Evolutionary conservation across 2,797 vertebrate species (phyloP).

Genomic region (Phaenicophaeus curvirostris): DNA sequence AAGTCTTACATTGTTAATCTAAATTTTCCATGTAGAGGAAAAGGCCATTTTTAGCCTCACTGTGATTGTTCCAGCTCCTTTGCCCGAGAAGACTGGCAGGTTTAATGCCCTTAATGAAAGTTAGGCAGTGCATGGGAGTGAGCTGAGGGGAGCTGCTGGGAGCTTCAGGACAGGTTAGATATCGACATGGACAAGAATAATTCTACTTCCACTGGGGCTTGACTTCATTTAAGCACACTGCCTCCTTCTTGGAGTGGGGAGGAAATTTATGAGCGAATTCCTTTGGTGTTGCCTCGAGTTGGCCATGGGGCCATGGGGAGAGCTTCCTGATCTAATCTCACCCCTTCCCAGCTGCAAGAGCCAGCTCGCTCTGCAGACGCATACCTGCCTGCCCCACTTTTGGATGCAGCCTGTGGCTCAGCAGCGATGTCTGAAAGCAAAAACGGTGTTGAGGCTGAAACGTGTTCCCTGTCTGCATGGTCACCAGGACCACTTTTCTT

Average conservation of each 20-base stretch:
- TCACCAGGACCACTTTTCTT: accelerated
- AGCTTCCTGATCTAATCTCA: neutral
- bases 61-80: neutral
- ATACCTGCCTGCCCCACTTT: neutral
- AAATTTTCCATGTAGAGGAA: neutral
- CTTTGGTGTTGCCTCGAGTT: neutral
- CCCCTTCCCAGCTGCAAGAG: neutral
- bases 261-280: slow-evolving; percentile 28
- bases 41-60: slow-evolving; percentile 2
- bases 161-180: neutral
- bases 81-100: slow-evolving; percentile 1
- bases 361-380: neutral
- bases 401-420: neutral
- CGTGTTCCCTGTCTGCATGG: accelerated
- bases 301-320: neutral
- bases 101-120: slow-evolving; percentile 20
- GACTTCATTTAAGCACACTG: neutral
- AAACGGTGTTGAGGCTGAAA: accelerated
- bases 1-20: slow-evolving; percentile 37
- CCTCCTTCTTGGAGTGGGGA: neutral
- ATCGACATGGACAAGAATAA: neutral
- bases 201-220: neutral
- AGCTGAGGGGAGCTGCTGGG: neutral
- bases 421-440: neutral
- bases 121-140: neutral